Base-by-base conservation (phyloP, 1,140 invertebrate genomes). In the Drosophila pectinifera region DNA sequence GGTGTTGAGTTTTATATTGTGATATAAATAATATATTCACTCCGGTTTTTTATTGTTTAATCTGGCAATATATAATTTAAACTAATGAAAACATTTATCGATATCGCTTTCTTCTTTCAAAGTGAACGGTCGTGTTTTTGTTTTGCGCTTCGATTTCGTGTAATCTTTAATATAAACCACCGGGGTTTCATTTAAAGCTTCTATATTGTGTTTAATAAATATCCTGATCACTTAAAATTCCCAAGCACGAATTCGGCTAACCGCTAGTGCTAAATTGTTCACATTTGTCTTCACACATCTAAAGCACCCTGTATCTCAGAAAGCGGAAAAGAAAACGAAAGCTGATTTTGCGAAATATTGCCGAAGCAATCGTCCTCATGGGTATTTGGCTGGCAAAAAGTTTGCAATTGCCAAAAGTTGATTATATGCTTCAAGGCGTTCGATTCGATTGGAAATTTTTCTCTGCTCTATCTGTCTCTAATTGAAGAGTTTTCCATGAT, bases 331-430 rank as follows among this genome's bases (percentile, higher is more conserved):
- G 65, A 62, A 86, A 76, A 56, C 39, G 36, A 62, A 77, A 77
- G 55, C 73, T 79, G 43, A 58, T 76, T 43, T 76, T 68, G 54
- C 77, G 45, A 78, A 77, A 84, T 83, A 83, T 76, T 76, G 76
- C 69, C 72, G 31, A 72, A 76, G 72, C 53, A 64, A 75, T 79
- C 62, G 80, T 42, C 69, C 80, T 65, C 63, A 16, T 10, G 75
- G 62, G 36, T 56, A n/a, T 56, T 53, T 34, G 63, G 46, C 24
- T 56, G 64, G 39, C 64, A 59, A 53, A 72, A 65, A 81, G 46
- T 85, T 85, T 70, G 10, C 43, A 75, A 75, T 70, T 82, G 51
- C 34, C 57, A 67, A 81, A 86, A 82, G 56, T 86, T 82, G 53
- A 78, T 86, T 76, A 81, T 67, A 69, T 74, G 82, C 78, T 74